These are phyloP conservation scores for Peromyscus melanophrys DNA, from an alignment of 2,797 vertebrate species.

Conservation along the genomic window DNA sequence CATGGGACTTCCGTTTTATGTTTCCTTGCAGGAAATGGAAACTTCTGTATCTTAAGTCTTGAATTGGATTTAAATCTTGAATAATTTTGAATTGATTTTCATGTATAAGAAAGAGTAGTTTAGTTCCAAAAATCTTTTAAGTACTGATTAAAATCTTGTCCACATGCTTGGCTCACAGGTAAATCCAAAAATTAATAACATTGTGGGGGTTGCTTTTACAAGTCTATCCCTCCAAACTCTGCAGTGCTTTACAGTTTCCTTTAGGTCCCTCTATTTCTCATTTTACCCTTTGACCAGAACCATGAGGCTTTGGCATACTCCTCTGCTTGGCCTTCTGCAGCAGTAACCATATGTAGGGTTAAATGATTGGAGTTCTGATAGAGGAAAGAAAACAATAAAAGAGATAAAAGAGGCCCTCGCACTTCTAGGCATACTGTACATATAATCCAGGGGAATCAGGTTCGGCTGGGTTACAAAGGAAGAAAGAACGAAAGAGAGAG, in stretches of 20 bases:
- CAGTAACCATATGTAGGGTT: not conserved
- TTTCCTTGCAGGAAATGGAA: not conserved
- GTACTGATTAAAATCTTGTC: slow-evolving; percentile 7
- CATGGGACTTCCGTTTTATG: not conserved
- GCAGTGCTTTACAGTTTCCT: not conserved
- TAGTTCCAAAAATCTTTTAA: not conserved
- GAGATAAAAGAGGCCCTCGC: not conserved
- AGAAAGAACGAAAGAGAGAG: not conserved
- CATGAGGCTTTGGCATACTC: not conserved
- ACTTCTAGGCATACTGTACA: not conserved
- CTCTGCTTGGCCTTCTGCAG: not conserved
- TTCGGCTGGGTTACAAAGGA: not conserved
- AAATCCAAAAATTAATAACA: not conserved
- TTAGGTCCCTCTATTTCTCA: not conserved
- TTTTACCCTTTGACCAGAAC: not conserved
- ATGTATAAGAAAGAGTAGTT: not conserved
- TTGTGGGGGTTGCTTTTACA: not conserved
- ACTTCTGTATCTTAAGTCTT: not conserved
- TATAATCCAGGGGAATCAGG: not conserved
- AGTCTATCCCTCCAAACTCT: not conserved
- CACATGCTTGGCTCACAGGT: not conserved
- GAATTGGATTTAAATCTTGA: not conserved
- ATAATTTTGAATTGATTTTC: not conserved
- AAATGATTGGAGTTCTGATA: not conserved
- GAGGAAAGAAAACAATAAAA: not conserved